Evolutionary conservation across 2,888 invertebrate genomes (phyloP).

Genomic region (Pachymerium ferrugineum): DNA sequence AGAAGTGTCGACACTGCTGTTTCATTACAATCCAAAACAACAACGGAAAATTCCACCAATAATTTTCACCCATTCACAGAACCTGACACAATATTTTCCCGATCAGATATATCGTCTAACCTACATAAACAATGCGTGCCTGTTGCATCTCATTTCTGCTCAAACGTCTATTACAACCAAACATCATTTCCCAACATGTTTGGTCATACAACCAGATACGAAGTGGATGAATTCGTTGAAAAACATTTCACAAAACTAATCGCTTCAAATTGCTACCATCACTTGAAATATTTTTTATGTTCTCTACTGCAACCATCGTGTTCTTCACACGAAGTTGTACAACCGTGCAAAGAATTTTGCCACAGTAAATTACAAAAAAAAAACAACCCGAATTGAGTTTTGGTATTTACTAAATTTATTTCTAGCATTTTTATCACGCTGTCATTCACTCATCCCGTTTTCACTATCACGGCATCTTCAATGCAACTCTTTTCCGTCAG

Average conservation of each 20-base stretch:
- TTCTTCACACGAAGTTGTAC: conserved; percentile 40
- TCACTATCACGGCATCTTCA: not conserved
- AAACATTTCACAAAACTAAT: conserved; percentile 53
- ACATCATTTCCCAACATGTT: conserved; percentile 79
- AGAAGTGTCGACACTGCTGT: too few species aligned
- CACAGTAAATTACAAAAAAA: conserved; percentile 76
- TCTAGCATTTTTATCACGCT: not conserved
- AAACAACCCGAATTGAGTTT: conserved; percentile 44
- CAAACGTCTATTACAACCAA: conserved; percentile 63
- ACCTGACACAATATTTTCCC: not conserved
- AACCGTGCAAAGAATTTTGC: conserved; percentile 76
- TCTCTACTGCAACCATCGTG: conserved; percentile 79
- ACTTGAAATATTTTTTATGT: conserved; percentile 84
- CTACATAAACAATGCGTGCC: conserved; percentile 39
- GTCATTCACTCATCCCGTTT: not conserved
- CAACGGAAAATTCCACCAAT: not conserved
- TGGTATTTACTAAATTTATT: not conserved
- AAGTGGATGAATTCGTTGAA: conserved; percentile 63
- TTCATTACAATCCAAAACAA: not conserved
- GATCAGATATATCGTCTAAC: conserved; percentile 1
- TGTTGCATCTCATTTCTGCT: conserved; percentile 41
- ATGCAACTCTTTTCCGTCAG: conserved; percentile 64
- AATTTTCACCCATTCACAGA: not conserved
- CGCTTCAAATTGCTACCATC: conserved; percentile 80
- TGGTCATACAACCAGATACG: conserved; percentile 60